Evolutionary conservation across 2,113 vertebrate genomes (phyloP).

Genomic region (Daubentonia madagascariensis): DNA sequence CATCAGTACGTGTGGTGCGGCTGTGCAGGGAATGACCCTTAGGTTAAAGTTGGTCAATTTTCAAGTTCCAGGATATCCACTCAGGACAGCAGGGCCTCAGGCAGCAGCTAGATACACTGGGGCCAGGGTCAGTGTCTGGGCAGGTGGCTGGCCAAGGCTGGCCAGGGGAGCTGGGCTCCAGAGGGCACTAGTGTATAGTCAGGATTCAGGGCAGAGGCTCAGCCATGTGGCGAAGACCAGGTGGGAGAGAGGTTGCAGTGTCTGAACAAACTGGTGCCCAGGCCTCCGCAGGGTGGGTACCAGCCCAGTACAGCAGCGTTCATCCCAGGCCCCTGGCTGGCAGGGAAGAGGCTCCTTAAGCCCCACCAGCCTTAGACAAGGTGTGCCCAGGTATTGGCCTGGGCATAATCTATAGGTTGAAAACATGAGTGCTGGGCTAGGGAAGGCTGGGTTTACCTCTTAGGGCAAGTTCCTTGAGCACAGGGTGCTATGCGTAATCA

Average conservation of each 20-base stretch:
- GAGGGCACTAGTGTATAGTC: neutral
- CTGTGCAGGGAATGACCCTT: neutral
- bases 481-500: too few relatives aligned
- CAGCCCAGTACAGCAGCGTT: neutral
- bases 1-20: neutral
- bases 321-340: neutral
- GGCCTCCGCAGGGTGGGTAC: neutral
- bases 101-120: neutral
- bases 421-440: neutral
- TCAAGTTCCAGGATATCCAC: neutral
- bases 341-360: too few relatives aligned
- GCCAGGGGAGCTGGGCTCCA: neutral
- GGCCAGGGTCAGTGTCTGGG: neutral
- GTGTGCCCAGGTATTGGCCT: neutral
- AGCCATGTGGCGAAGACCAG: neutral
- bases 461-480: neutral
- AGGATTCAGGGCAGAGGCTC: neutral
- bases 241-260: neutral
- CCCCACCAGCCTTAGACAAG: neutral
- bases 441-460: neutral
- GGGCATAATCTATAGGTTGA: neutral
- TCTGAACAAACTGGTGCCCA: neutral
- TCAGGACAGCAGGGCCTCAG: neutral
- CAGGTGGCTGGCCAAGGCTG: neutral
- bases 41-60: neutral